Conservation (phyloP, 2,113 vertebrate species). For the Python bivittatus region DNA sequence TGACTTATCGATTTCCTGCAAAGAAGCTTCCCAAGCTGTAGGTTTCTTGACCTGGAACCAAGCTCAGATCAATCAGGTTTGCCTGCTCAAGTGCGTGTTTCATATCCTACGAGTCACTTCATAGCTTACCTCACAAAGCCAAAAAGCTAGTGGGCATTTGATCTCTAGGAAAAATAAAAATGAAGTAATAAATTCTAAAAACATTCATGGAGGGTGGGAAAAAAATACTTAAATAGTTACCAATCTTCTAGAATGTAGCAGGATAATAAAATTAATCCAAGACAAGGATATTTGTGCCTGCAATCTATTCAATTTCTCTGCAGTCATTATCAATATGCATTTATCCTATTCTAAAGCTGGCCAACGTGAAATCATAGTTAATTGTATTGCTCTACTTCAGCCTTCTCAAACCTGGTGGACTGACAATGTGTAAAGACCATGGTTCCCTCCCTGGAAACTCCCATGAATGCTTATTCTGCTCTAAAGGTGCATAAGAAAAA, state of each 20-base stretch:
- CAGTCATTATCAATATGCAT: slow-evolving; percentile 30
- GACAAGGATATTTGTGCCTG: neutral
- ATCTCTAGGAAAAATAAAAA: neutral
- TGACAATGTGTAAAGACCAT: neutral
- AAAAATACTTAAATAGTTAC: neutral
- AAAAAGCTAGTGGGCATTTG: neutral
- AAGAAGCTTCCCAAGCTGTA: neutral
- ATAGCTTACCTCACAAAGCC: neutral
- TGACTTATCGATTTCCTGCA: slow-evolving; percentile 17
- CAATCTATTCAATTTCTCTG: slow-evolving; percentile 13
- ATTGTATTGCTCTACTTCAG: neutral
- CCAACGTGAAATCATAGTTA: neutral
- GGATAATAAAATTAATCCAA: neutral
- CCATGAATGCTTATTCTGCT: neutral
- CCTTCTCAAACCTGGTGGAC: neutral
- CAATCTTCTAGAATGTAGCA: neutral
- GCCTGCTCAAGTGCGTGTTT: neutral
- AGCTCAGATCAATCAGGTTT: slow-evolving; percentile 16
- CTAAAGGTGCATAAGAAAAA: neutral
- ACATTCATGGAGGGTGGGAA: neutral
- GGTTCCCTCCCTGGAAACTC: neutral
- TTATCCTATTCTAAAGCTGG: neutral
- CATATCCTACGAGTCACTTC: neutral
- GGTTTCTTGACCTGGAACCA: slow-evolving; percentile 7
- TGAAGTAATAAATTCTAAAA: neutral